These are phyloP conservation scores for Grapholita molesta DNA, from an alignment of 1,140 invertebrate species.

Conservation along the genomic window DNA sequence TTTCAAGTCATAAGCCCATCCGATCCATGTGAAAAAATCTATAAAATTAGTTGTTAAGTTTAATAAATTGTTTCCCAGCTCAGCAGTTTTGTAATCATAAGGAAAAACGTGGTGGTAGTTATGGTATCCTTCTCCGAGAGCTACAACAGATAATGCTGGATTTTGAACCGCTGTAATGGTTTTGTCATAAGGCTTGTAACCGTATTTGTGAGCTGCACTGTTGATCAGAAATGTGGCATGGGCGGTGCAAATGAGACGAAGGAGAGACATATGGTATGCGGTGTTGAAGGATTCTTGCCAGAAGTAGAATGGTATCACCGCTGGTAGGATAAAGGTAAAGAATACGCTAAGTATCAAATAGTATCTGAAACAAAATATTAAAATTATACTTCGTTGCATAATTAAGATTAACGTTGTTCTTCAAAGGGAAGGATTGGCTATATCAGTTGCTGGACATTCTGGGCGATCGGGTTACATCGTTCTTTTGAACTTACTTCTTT, in stretches of 20 bases:
- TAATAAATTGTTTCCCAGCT: conserved; percentile 71
- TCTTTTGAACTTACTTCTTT: conserved; percentile 73
- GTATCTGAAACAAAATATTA: not conserved
- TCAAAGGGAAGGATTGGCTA: too few species aligned
- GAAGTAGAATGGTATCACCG: not conserved
- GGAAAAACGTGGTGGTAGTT: conserved; percentile 91
- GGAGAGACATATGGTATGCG: not conserved
- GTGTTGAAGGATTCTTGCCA: not conserved
- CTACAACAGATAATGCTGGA: not conserved
- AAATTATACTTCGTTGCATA: not conserved
- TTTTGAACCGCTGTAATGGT: conserved; percentile 28
- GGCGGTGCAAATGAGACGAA: conserved; percentile 71
- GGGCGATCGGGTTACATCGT: too few species aligned
- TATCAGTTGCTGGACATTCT: too few species aligned
- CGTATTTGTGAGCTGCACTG: conserved; percentile 82
- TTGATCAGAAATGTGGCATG: conserved; percentile 85
- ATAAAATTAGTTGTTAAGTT: conserved; percentile 74
- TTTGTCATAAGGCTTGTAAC: conserved; percentile 83
- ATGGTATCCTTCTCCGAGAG: conserved; percentile 55
- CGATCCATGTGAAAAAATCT: conserved; percentile 48
- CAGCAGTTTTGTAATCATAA: conserved; percentile 84
- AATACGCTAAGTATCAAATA: not conserved
- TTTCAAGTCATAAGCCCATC: not conserved
- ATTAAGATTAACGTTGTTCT: not conserved
- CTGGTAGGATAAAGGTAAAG: not conserved